Conservation (phyloP, 2,113 vertebrate genomes). For the Cochlearius cochlearius region DNA sequence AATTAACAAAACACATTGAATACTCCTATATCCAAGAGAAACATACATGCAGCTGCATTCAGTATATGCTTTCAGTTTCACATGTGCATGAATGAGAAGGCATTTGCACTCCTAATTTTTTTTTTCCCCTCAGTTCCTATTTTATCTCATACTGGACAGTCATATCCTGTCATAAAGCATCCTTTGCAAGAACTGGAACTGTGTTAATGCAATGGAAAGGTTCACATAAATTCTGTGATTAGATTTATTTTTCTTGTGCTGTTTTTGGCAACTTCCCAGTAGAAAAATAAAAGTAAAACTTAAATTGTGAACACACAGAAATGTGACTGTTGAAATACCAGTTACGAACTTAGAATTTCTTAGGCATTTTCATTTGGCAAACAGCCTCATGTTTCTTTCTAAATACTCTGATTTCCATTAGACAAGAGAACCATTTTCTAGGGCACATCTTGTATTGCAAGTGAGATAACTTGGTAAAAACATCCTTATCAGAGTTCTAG, state of each 20-base stretch:
- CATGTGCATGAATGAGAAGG: not conserved
- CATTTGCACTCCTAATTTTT: fast-evolving
- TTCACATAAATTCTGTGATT: not conserved
- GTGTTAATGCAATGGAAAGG: fast-evolving
- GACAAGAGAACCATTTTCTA: not conserved
- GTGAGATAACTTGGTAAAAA: not conserved
- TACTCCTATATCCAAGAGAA: not conserved
- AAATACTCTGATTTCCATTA: not conserved
- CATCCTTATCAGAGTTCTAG: not conserved
- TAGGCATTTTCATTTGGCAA: not conserved
- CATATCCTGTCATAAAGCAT: not conserved
- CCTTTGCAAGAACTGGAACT: not conserved
- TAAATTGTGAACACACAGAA: not conserved
- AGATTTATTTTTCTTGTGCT: not conserved
- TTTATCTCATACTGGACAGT: not conserved
- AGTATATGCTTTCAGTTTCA: not conserved
- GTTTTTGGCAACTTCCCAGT: not conserved
- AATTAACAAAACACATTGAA: not conserved
- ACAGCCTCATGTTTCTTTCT: not conserved
- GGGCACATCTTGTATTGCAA: not conserved
- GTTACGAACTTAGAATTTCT: not conserved
- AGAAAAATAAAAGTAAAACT: not conserved
- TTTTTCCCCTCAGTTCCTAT: not conserved
- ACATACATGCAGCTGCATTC: not conserved
- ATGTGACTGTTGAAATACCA: not conserved